Conservation (phyloP, 1,140 invertebrate genomes). For the Conus betulinus region DNA sequence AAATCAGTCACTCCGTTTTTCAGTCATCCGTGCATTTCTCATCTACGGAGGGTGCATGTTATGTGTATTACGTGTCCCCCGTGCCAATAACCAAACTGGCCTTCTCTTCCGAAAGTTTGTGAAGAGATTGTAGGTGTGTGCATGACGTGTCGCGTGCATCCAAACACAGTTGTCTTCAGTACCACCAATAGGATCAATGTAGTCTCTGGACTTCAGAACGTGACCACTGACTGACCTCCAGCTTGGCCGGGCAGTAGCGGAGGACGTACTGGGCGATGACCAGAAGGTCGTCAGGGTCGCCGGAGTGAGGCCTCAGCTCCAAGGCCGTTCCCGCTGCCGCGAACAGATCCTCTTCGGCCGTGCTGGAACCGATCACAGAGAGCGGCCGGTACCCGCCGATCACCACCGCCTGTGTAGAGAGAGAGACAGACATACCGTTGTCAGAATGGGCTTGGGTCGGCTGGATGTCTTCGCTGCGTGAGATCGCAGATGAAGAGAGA, state of each 20-base stretch:
- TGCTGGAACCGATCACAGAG: conserved; percentile 30
- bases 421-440: neutral
- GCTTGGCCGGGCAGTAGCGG: conserved; percentile 48
- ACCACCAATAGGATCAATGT: too few relatives aligned
- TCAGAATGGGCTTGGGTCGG: neutral
- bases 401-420: conserved; percentile 36
- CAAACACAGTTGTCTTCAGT: too few relatives aligned
- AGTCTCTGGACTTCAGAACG: too few relatives aligned
- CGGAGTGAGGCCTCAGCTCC: conserved; percentile 33
- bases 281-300: conserved; percentile 32
- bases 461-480: neutral
- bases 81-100: too few relatives aligned
- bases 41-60: too few relatives aligned
- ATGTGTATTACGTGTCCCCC: too few relatives aligned
- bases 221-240: conserved; percentile 43
- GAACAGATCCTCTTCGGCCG: conserved; percentile 41
- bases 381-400: conserved; percentile 39
- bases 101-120: too few relatives aligned
- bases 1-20: too few relatives aligned
- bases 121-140: too few relatives aligned
- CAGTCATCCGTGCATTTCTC: too few relatives aligned
- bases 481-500: neutral
- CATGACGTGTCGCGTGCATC: too few relatives aligned
- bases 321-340: conserved; percentile 49
- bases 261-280: conserved; percentile 49